Base-by-base conservation (phyloP, 1,140 invertebrate species). In the Radopholus similis region DNA sequence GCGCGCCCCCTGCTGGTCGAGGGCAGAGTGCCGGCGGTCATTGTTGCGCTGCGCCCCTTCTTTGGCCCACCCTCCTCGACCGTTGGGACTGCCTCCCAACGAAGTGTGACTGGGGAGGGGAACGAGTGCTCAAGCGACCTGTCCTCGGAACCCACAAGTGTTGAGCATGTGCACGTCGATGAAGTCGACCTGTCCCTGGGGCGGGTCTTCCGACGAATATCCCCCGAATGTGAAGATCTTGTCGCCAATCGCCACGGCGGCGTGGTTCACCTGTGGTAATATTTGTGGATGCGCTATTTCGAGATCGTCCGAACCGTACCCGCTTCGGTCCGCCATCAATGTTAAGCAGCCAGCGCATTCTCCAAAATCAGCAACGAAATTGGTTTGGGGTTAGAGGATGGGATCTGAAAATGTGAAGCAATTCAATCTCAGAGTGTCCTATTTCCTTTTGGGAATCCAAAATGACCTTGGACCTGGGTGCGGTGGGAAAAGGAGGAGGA, bases 151-250 rank as follows among this genome's bases (percentile, higher is more conserved):
- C 63, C 66, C n/a, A 84, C 88, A 84, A 70, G 89, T 91, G 81
- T 93, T 88, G 3, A 95, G 84, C 18, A 91, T 86, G 83, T 93
- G 90, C 2, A 93, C 88, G 83, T 93, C 91, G 77, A 94, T 93
- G 2, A 90, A 88, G 18, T 88, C 85, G 44, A 85, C 86, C 3
- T 83, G 83, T 37, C 85, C 83, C 83, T 90, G 91, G 77, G 90
- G 88, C 28, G 68, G 68, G 77, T 90, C 89, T 23, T 87, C 88
- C 2, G 89, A 90, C 78, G 89, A 91, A 80, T 91, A 95, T 21
- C 92, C 92, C 26, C 92, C 92, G 84, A 95, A 95, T 1, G 90
- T 91, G 80, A 89, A 94, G 57, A 95, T 91, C 74, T 87, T 88
- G 66, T 90, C 87, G 18, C 86, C 88, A 44, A 93, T 88, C 57